A percentile compares a stretch with the other conserved stretches of the same genome.
These are phyloP conservation scores for Rana temporaria DNA, from an alignment of 2,113 vertebrate species.

Conservation along the genomic window DNA sequence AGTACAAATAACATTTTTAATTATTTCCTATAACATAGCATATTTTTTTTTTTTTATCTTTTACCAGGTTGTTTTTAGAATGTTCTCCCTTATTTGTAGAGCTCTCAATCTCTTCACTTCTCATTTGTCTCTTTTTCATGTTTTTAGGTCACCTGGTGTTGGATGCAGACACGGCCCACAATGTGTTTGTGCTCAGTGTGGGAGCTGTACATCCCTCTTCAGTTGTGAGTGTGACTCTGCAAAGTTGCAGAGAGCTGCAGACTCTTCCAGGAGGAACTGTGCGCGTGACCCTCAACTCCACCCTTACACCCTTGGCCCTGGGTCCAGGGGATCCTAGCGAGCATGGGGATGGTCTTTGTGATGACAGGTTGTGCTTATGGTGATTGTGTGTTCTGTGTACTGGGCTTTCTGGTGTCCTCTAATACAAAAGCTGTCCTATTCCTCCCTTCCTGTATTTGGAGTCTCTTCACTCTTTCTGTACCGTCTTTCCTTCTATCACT, in stretches of 20 bases:
- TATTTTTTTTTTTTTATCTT: too few relatives aligned
- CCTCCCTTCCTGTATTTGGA: too few relatives aligned
- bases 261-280: constrained; percentile 88
- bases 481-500: not conserved
- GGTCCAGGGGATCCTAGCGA: constrained; percentile 75
- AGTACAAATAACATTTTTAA: too few relatives aligned
- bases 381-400: constrained; percentile 69
- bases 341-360: constrained; percentile 80
- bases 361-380: constrained; percentile 88
- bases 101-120: too few relatives aligned
- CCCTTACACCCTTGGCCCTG: constrained; percentile 79
- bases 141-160: constrained; percentile 89
- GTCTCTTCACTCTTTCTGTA: too few relatives aligned
- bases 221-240: constrained; percentile 83
- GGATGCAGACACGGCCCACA: constrained; percentile 86
- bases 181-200: constrained; percentile 83
- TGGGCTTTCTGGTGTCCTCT: constrained; percentile 20
- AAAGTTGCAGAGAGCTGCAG: constrained; percentile 84
- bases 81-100: too few relatives aligned
- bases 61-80: too few relatives aligned
- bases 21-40: too few relatives aligned
- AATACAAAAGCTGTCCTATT: not conserved
- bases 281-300: constrained; percentile 79
- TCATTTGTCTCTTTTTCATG: not conserved
- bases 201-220: constrained; percentile 83